phyloP scores from a whole-genome alignment of 2,888 invertebrate species.

The Andrena hattorfiana region DNA sequence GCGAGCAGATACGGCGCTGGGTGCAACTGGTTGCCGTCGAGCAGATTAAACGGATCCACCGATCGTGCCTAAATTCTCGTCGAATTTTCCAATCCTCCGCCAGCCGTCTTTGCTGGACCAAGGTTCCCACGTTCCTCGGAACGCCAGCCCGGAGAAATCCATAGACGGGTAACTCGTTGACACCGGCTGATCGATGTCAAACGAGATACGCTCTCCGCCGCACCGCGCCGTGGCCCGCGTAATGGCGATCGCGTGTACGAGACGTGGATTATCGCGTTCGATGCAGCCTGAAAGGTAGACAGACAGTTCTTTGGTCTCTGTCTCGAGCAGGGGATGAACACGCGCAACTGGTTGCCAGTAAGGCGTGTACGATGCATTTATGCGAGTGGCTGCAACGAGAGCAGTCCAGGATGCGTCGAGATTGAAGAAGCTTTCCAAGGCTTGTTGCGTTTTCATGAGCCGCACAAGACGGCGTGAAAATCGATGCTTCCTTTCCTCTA shows the following conservation, averaged over 20 bases:
- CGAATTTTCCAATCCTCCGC: background rate
- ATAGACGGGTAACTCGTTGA: constrained; percentile 9
- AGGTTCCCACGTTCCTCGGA: background rate
- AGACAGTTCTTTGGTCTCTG: constrained; percentile 7
- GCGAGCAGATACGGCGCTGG: background rate
- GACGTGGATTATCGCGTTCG: constrained; percentile 11
- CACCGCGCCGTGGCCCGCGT: background rate
- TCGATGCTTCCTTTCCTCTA: background rate
- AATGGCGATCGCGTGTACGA: constrained; percentile 19
- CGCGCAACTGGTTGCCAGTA: constrained; percentile 51
- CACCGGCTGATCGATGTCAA: constrained; percentile 39
- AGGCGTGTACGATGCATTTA: constrained; percentile 2
- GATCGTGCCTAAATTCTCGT: constrained; percentile 1
- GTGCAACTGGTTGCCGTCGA: background rate
- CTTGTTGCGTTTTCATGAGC: background rate
- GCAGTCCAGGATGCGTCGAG: background rate
- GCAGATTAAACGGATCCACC: constrained; percentile 12
- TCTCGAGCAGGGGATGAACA: background rate
- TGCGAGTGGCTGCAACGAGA: constrained; percentile 1
- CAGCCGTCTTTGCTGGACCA: background rate
- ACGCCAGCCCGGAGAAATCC: background rate
- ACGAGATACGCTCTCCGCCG: constrained; percentile 4
- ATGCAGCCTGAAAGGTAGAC: background rate
- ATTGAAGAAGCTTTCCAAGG: background rate
- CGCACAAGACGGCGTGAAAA: background rate